Conservation (phyloP, 2,113 vertebrate genomes). For the Cygnus buccinator region DNA sequence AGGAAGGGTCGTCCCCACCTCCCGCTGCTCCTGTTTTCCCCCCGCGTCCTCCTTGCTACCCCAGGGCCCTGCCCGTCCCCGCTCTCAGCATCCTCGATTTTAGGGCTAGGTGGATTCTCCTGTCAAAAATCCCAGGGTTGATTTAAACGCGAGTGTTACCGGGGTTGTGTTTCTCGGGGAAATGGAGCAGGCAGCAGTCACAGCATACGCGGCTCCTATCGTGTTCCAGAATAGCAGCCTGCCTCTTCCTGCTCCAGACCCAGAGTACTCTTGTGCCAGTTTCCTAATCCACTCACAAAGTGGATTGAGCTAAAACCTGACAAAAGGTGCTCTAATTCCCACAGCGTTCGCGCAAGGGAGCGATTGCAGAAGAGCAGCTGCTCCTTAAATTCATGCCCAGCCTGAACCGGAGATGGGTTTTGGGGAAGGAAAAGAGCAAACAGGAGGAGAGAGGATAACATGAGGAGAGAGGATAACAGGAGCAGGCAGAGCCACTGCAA, state of each 20-base stretch:
- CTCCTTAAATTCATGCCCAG: background rate
- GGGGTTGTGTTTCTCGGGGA: slow-evolving; percentile 13
- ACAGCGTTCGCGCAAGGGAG: background rate
- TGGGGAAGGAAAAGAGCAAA: slow-evolving; percentile 16
- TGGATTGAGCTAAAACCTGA: slow-evolving; percentile 50
- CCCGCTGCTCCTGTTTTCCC: fast-evolving
- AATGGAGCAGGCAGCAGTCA: slow-evolving; percentile 58
- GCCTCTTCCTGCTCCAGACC: slow-evolving; percentile 34
- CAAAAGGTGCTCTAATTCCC: slow-evolving; percentile 44
- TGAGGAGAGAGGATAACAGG: background rate
- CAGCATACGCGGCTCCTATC: background rate
- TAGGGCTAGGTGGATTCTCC: background rate
- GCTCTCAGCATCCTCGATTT: background rate
- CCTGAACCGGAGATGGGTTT: background rate
- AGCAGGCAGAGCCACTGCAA: background rate
- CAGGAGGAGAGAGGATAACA: background rate
- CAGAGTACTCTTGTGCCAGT: slow-evolving; percentile 54
- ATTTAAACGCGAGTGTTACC: background rate
- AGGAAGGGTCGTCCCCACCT: background rate
- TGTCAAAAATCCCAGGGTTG: background rate
- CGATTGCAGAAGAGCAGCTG: background rate
- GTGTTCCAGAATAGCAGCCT: slow-evolving; percentile 20
- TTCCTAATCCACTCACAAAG: slow-evolving; percentile 52
- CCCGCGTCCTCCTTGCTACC: background rate
- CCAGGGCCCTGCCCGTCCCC: background rate